phyloP scores from a whole-genome alignment of 2,888 invertebrate species.

The Noctua janthe region DNA sequence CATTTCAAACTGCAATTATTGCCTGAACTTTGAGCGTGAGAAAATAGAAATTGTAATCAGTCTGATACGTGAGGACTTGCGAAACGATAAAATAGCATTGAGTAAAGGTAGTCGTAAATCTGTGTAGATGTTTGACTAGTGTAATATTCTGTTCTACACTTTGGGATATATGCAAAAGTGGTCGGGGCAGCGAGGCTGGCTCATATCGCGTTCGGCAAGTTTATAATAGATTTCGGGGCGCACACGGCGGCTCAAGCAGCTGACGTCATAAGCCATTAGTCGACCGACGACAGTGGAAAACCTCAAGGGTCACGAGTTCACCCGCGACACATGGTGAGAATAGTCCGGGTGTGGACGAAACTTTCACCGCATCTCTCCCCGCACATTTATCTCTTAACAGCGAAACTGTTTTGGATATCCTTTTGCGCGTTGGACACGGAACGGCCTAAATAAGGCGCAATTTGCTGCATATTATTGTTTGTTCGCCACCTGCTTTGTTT shows the following conservation, averaged over 20 bases:
- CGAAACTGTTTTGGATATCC: conserved; percentile 76
- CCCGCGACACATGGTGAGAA: conserved; percentile 84
- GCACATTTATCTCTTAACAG: conserved; percentile 84
- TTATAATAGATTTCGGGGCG: conserved; percentile 74
- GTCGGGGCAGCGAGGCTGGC: conserved; percentile 12
- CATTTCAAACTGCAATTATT: conserved; percentile 66
- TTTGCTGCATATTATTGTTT: conserved; percentile 40
- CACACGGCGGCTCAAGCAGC: conserved; percentile 70
- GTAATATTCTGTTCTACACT: conserved; percentile 33
- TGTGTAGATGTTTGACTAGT: conserved; percentile 25
- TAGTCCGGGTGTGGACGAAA: conserved; percentile 81
- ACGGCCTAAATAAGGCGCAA: conserved; percentile 54
- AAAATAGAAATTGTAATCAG: conserved; percentile 49
- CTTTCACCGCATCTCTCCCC: conserved; percentile 80
- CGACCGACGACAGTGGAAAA: conserved; percentile 79
- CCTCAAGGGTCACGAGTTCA: conserved; percentile 85
- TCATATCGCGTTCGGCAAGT: conserved; percentile 68
- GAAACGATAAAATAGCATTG: conserved; percentile 17
- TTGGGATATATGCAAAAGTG: conserved; percentile 29
- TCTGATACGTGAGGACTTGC: conserved; percentile 33
- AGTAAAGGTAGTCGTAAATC: conserved; percentile 33
- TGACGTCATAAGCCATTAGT: conserved; percentile 84
- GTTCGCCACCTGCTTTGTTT: background rate
- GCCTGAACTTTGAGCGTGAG: conserved; percentile 46
- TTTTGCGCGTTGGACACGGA: conserved; percentile 62